Evolutionary conservation across 2,113 vertebrate genomes (phyloP).

Genomic region (Phylloscopus trochiloides): DNA sequence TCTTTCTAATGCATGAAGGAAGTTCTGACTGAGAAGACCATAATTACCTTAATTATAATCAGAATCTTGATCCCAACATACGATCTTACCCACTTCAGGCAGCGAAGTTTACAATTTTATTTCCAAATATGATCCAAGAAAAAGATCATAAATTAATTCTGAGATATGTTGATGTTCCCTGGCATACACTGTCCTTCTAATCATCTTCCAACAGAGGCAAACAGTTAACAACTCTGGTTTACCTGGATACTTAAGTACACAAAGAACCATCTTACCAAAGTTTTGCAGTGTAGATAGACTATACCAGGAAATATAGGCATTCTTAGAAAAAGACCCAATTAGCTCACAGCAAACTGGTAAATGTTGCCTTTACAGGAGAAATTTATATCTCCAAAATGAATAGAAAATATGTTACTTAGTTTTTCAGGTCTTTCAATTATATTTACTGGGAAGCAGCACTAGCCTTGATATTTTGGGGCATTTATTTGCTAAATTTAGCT

Average conservation of each 20-base stretch:
- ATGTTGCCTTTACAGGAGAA: neutral
- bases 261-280: neutral
- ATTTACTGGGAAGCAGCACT: neutral
- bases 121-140: neutral
- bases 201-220: neutral
- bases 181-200: neutral
- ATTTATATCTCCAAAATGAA: neutral
- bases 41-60: neutral
- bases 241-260: neutral
- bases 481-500: neutral
- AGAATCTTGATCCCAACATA: neutral
- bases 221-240: neutral
- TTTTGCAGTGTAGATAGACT: neutral
- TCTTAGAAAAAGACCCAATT: neutral
- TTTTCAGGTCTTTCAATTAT: neutral
- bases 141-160: neutral
- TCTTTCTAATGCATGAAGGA: neutral
- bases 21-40: neutral
- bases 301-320: neutral
- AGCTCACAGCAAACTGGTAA: neutral
- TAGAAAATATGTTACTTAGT: neutral
- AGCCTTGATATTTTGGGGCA: neutral
- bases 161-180: neutral
- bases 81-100: neutral
- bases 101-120: neutral